phyloP scores from a whole-genome alignment of 2,797 vertebrate species.

The Coccyzus lansbergi region DNA sequence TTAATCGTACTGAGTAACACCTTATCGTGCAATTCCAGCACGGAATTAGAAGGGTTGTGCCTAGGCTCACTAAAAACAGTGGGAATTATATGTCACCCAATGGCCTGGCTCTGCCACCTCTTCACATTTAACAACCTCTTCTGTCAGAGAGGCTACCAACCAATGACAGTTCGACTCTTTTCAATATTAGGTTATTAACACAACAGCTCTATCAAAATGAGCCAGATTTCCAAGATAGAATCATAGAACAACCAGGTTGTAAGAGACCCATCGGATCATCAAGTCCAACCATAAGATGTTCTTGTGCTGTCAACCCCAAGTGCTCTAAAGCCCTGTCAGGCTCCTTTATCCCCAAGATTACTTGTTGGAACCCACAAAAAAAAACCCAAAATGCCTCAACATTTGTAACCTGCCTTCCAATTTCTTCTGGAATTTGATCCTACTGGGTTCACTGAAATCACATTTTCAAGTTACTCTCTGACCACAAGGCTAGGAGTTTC shows the following conservation, averaged over 20 bases:
- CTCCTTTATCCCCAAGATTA: neutral
- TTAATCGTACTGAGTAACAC: neutral
- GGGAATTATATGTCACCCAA: neutral
- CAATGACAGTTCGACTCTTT: neutral
- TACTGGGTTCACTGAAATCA: neutral
- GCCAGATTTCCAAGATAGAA: neutral
- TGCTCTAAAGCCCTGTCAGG: neutral
- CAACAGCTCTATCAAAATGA: neutral
- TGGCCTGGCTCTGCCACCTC: neutral
- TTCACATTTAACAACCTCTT: neutral
- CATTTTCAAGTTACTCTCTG: neutral
- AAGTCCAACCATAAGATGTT: too few species aligned
- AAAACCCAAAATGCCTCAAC: neutral
- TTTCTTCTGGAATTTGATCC: neutral
- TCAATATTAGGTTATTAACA: neutral
- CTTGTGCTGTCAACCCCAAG: neutral
- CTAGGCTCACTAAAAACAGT: neutral
- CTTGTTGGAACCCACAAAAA: neutral
- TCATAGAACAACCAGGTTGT: too few species aligned
- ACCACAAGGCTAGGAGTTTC: neutral
- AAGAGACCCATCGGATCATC: too few species aligned
- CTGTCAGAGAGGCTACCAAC: neutral
- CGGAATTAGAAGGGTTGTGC: neutral
- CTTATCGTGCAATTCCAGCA: fast-evolving
- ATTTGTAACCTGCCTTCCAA: neutral